Evolutionary conservation across 2,113 vertebrate genomes (phyloP), one percentile per base, ranked within the genome.

Genomic region (Danio rerio): DNA sequence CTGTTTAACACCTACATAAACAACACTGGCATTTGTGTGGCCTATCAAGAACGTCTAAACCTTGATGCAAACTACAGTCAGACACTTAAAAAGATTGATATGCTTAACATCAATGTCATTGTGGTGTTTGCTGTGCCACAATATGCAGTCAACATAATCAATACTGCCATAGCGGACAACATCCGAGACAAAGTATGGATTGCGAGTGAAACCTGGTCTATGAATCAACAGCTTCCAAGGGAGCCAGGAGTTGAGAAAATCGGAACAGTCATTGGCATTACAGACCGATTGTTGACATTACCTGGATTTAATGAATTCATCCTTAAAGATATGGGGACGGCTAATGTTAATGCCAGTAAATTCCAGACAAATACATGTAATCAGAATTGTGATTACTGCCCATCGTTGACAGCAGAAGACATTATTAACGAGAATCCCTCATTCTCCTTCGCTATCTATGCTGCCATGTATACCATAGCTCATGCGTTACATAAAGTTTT

Each of bases 161-260:
- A 87, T 16, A 86, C 90, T 0, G 94, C 94, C 50, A 78, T 96
- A n/a, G 80, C 87, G 83, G 75, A 83, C 20, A 94, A 95, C 0
- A 1, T 96, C 66, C 94, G 86, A 0, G 87, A 89, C 61, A 96
- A 94, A 81, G 94, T 97, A 53, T 96, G 96, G 96, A 89, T 97
- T 0, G 95, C 93, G 42, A 91, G 92, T 0, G 95, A 97, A 11
- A 90, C 86, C 9, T 96, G 96, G 96, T 89, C 83, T 0, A 65
- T 94, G 82, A 92, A 93, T 74, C 88, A 83, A 0, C 16, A 18
- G 0, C 50, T 96, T 49, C 88, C 83, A 49, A 77, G 47, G 0
- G 2, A 92, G 49, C 83, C 92, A 0, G 93, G 93, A 78, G 92
- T 96, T 20, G 68, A 16, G 31, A 87, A 12, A 9, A 92, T 93